phyloP scores from a whole-genome alignment of 2,797 vertebrate genomes.

The Alosa sapidissima region DNA sequence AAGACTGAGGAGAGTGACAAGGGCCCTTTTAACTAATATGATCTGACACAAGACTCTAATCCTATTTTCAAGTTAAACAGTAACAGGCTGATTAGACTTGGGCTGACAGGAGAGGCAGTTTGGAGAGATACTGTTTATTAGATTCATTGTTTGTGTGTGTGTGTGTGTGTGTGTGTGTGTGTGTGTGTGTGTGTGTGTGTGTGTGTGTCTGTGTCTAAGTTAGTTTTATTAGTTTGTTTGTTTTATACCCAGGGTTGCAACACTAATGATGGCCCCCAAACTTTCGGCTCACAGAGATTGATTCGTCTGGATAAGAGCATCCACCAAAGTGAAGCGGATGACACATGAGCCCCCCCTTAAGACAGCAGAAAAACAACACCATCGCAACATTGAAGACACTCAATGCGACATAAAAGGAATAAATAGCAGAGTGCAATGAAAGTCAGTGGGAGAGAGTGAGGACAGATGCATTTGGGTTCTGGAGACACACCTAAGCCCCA shows the following conservation, averaged over 20 bases:
- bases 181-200: not conserved
- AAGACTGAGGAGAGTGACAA: conserved; percentile 53
- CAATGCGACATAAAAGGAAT: not conserved
- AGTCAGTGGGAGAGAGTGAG: not conserved
- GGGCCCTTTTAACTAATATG: conserved; percentile 62
- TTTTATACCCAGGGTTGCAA: not conserved
- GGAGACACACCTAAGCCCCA: not conserved
- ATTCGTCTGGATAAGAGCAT: not conserved
- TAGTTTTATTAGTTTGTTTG: not conserved
- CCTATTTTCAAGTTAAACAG: conserved; percentile 62
- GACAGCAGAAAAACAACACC: not conserved
- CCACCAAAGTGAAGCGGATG: not conserved
- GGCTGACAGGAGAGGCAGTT: not conserved
- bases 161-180: not conserved
- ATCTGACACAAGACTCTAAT: conserved; percentile 59
- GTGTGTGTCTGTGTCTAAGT: not conserved
- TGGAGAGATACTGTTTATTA: not conserved
- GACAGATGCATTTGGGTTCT: not conserved
- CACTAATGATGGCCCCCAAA: not conserved
- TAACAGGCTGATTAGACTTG: conserved; percentile 16
- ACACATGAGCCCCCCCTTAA: not conserved
- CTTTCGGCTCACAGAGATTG: not conserved
- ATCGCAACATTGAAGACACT: not conserved
- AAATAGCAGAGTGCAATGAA: not conserved
- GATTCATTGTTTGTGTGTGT: not conserved